A percentile compares a stretch with the other conserved stretches of the same genome.
phyloP scores from a whole-genome alignment of 1,140 invertebrate species.

The Drosophila murphyi region DNA sequence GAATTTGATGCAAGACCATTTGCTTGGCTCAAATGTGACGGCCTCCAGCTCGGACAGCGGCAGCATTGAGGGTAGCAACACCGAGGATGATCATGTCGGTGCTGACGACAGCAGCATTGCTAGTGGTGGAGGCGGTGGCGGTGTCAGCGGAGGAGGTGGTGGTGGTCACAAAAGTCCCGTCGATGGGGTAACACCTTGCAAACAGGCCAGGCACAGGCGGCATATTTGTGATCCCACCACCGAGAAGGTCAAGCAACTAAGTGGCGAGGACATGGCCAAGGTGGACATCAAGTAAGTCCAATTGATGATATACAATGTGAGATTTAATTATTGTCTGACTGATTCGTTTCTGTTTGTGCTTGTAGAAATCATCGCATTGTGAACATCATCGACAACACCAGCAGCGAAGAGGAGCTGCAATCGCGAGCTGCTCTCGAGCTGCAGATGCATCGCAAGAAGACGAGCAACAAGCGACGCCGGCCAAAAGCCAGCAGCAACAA shows the following conservation, averaged over 20 bases:
- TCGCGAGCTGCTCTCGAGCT: conserved; percentile 63
- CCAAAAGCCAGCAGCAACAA: conserved; percentile 75
- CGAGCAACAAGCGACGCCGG: conserved; percentile 74
- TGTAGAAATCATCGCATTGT: conserved; percentile 78
- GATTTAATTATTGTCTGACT: background rate
- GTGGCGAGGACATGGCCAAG: conserved; percentile 69
- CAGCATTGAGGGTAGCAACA: conserved; percentile 91
- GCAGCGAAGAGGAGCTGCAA: conserved; percentile 78
- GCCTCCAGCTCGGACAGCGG: conserved; percentile 89
- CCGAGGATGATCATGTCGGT: conserved; percentile 88
- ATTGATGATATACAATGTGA: background rate
- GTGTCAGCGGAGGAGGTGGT: conserved; percentile 24
- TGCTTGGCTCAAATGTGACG: conserved; percentile 86
- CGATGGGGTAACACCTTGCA: conserved; percentile 85
- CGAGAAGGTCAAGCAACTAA: conserved; percentile 66
- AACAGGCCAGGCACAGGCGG: conserved; percentile 83
- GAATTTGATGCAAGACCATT: conserved; percentile 85
- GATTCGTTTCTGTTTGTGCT: background rate
- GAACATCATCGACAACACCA: conserved; percentile 82
- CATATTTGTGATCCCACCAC: conserved; percentile 77
- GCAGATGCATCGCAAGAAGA: conserved; percentile 68
- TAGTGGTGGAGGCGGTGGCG: conserved; percentile 61
- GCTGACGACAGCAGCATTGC: conserved; percentile 84
- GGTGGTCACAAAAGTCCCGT: conserved; percentile 74
- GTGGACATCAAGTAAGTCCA: conserved; percentile 70